Evolutionary conservation across 2,888 invertebrate genomes (phyloP).

Genomic region (Zygaena filipendulae): DNA sequence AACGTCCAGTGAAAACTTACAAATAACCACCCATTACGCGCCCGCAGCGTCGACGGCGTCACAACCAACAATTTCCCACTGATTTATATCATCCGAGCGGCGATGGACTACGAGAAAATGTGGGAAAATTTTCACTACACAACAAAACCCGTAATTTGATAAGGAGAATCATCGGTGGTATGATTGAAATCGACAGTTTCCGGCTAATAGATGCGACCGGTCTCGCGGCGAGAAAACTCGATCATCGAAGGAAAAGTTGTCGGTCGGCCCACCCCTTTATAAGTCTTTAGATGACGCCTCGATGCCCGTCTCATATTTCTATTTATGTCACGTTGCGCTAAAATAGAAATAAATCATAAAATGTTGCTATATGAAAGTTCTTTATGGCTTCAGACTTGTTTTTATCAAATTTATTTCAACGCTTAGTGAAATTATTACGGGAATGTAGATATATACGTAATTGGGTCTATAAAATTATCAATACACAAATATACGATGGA

Average conservation of each 20-base stretch:
- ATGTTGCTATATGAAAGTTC: too few species aligned
- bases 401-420: too few species aligned
- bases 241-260: constrained; percentile 57
- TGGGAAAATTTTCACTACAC: constrained; percentile 63
- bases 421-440: too few species aligned
- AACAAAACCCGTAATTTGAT: constrained; percentile 56
- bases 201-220: constrained; percentile 49
- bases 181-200: constrained; percentile 63
- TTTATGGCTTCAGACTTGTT: too few species aligned
- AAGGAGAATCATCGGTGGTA: constrained; percentile 52
- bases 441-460: too few species aligned
- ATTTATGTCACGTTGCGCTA: constrained; percentile 23
- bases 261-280: constrained; percentile 31
- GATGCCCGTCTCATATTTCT: constrained; percentile 20
- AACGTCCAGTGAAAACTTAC: constrained; percentile 59
- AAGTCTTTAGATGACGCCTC: constrained; percentile 29
- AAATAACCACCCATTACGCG: constrained; percentile 57
- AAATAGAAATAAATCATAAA: too few species aligned
- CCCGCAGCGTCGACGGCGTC: constrained; percentile 39
- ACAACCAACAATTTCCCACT: constrained; percentile 57
- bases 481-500: too few species aligned
- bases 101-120: constrained; percentile 55
- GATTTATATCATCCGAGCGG: constrained; percentile 59
- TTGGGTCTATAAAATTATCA: too few species aligned
- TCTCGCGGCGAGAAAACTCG: constrained; percentile 51